Evolutionary conservation across 2,888 invertebrate genomes (phyloP), one percentile per base, ranked within the genome.

Genomic region (Agrotis segetum): DNA sequence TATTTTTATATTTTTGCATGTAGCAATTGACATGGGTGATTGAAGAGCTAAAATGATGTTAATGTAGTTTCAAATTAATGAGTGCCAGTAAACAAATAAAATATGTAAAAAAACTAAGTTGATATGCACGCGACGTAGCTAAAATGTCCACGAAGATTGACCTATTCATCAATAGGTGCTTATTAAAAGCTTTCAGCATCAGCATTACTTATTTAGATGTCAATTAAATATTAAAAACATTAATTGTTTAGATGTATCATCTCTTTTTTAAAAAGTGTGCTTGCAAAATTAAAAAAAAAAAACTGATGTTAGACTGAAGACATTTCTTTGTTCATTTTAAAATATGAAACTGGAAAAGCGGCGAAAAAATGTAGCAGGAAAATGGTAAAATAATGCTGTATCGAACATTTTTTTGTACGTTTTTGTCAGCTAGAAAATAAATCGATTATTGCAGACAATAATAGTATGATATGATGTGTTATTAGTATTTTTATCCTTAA

Each of bases 391-490:
- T 34, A 24, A 1, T 44, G 7, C 46, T 63, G 21, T 58, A 44
- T n/a, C n/a, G 49, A 62, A 44, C 13, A 47, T 6, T 46, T 66
- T 55, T 77, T 67, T 63, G 52, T 71, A 69, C 40, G n/a, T 47
- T 70, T 73, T 71, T 71, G 71, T 58, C 82, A 82, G 76, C 74
- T 82, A 81, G 81, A 71, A 24, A 73, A 84, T 80, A 84, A 77
- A 77, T 77, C 72, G 72, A 72, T 84, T 85, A 85, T 88, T 86
- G 81, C 89, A 88, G 90, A 90, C 90, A 90, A 90, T 90, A 90
- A 89, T 89, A 88, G 75, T 83, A 82, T 82, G 79, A 63, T 71
- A 82, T 82, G 59, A 75, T 86, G 83, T 85, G 82, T 84, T 82
- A 76, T 83, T 85, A 81, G 87, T 83, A 86, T 84, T 71, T 79